Evolutionary conservation across 2,888 invertebrate species (phyloP), one percentile per base, ranked within the genome.

Genomic region (Lacanobia wlatinum): DNA sequence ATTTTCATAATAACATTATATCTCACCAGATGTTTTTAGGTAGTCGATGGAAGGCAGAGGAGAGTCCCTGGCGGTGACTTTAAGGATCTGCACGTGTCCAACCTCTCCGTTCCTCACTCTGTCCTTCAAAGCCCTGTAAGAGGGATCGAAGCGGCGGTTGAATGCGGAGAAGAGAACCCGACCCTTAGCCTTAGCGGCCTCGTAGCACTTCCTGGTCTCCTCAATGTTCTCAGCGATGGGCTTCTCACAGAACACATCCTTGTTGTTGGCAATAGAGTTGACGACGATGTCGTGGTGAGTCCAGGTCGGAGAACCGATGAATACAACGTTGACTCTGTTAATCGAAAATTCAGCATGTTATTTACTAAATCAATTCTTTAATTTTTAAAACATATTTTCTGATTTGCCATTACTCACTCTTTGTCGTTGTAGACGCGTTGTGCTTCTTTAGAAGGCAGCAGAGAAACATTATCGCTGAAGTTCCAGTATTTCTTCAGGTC

Each of bases 241-340:
- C 86, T 98, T 98, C 90, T 98, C 97, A 84, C 97, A 97, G 89
- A 97, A 97, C 0, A 98, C 97, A 28, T 97, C 96, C 87, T 97
- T 97, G 77, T 96, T 95, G 69, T 95, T 93, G 14, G 94, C 91
- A 55, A 97, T 90, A 1, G 97, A 95, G 73, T 94, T 94, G 0
- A 93, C 93, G 0, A 97, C 96, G 23, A 97, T 96, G 8, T 90
- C 92, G 84, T 97, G 97, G 86, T 97, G 97, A 0, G 97, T 96
- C 89, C 90, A 94, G 0, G 97, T 97, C 1, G 97, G 97, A 0
- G 97, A 96, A 0, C 96, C 94, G 28, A 97, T 95, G 68, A 97
- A 89, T 0, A 97, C 95, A 18, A 95, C 85, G 56, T 79, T 87
- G n/a, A 89, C 86, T 18, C 88, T 89, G 78, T 23, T 5, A 63